Evolutionary conservation across 1,140 invertebrate species (phyloP), one percentile per base, ranked within the genome.

Genomic region (Maniola jurtina): DNA sequence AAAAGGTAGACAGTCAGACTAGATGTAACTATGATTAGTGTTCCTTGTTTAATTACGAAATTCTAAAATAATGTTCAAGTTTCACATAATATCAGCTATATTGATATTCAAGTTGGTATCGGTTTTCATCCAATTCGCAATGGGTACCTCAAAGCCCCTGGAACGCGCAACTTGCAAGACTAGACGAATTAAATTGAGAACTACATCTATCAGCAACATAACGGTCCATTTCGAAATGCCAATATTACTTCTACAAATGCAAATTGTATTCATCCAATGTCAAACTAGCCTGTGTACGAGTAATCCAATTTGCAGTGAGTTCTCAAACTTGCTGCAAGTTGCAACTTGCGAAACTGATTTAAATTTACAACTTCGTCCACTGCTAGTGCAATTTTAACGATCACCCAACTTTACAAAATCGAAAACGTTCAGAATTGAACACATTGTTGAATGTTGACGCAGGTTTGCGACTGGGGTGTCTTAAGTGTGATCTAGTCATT

Each of bases 251-350:
- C 25, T 36, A 56, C 34, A 56, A 35, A 61, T 52, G 60, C 47
- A 50, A 48, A 45, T 52, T 13, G 25, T 61, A 54, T 61, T 61
- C n/a, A 61, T 61, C 47, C 36, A 38, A 68, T 70, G 73, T 80
- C 75, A 74, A 77, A 78, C 72, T 77, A 73, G 73, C 71, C 78
- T 52, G 65, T 76, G 61, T 59, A 71, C 71, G 59, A 60, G 68
- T 88, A 84, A 84, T 88, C 79, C 85, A 86, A 86, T 88, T 84
- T 83, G 76, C 76, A 69, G 68, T 68, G 79, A 84, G 71, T 84
- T 81, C 57, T 50, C 48, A 68, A 75, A 84, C 71, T 83, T 80
- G 63, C 72, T 11, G 63, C 72, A 52, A 52, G 48, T 52, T 63
- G 47, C 71, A 81, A 81, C 65, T 84, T 75, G 73, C 71, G 74